phyloP scores from a whole-genome alignment of 2,888 invertebrate genomes.

The Sisyra nigra region DNA sequence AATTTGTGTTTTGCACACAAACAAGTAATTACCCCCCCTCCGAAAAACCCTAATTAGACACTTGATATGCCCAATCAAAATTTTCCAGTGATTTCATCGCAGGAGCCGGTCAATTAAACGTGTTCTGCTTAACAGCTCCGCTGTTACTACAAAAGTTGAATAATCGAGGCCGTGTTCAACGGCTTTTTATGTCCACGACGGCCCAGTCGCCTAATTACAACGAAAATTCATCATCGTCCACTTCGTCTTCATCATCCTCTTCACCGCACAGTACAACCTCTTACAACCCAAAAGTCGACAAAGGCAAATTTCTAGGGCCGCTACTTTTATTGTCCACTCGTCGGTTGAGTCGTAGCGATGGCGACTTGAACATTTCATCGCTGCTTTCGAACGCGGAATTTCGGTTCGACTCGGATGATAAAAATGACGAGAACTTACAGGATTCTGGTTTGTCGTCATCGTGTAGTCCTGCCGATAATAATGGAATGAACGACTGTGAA shows the following conservation, averaged over 20 bases:
- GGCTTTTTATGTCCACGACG: conserved; percentile 13
- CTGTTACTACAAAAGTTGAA: conserved; percentile 29
- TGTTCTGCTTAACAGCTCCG: conserved; percentile 31
- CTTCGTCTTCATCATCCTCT: neutral
- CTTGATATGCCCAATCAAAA: neutral
- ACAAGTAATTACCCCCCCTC: conserved; percentile 28
- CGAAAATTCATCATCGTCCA: conserved; percentile 2
- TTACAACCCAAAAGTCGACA: no score
- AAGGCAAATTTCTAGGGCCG: no score
- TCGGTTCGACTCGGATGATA: neutral
- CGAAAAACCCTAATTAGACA: neutral
- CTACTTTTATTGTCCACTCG: conserved; percentile 15
- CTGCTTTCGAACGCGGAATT: no score
- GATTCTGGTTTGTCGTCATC: conserved; percentile 12
- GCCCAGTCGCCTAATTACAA: conserved; percentile 12
- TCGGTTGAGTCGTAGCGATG: conserved; percentile 33
- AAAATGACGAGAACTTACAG: conserved; percentile 13
- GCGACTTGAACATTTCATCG: conserved; percentile 22
- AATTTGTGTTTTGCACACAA: conserved; percentile 43
- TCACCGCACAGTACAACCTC: no score
- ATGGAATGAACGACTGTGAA: no score
- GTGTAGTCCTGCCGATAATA: conserved; percentile 4
- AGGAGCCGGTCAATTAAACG: conserved; percentile 33
- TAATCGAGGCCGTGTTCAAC: conserved; percentile 26
- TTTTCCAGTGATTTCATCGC: conserved; percentile 29